These are phyloP conservation scores for Dolichoris vasculosae DNA, from an alignment of 1,140 invertebrate genomes.

Conservation along the genomic window DNA sequence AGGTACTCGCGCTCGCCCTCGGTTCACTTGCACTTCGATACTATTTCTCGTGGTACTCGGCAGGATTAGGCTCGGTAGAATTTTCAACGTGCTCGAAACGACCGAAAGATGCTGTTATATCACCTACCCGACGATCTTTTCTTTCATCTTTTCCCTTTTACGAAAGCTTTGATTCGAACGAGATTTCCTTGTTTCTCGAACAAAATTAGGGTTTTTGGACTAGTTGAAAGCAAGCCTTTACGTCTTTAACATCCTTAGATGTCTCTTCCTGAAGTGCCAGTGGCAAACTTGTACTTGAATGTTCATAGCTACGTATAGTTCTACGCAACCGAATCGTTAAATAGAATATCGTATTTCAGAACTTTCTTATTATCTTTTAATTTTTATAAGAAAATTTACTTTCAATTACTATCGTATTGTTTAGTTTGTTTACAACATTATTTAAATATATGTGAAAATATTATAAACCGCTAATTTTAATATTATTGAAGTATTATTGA, in stretches of 20 bases:
- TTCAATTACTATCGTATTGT: too few species aligned
- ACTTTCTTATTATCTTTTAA: too few species aligned
- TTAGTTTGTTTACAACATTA: too few species aligned
- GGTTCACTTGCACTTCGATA: conserved; percentile 1
- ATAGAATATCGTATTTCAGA: not conserved
- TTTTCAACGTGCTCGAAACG: conserved; percentile 29
- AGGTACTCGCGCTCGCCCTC: not conserved
- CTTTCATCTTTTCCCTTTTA: not conserved
- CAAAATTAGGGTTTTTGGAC: not conserved
- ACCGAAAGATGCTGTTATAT: not conserved
- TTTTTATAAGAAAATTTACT: too few species aligned
- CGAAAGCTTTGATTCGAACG: not conserved
- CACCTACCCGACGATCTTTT: not conserved
- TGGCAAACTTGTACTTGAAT: not conserved
- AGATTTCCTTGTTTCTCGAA: not conserved
- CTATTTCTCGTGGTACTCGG: conserved; percentile 24
- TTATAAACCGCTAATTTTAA: too few species aligned
- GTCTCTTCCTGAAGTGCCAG: not conserved
- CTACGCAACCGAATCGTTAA: too few species aligned
- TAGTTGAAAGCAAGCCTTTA: not conserved
- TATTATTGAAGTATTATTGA: too few species aligned
- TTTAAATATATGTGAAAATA: too few species aligned
- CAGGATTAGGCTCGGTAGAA: conserved; percentile 18
- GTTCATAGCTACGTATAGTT: not conserved
- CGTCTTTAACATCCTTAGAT: not conserved